Evolutionary conservation across 1,140 invertebrate genomes (phyloP), one percentile per base, ranked within the genome.

Genomic region (Physella acuta): DNA sequence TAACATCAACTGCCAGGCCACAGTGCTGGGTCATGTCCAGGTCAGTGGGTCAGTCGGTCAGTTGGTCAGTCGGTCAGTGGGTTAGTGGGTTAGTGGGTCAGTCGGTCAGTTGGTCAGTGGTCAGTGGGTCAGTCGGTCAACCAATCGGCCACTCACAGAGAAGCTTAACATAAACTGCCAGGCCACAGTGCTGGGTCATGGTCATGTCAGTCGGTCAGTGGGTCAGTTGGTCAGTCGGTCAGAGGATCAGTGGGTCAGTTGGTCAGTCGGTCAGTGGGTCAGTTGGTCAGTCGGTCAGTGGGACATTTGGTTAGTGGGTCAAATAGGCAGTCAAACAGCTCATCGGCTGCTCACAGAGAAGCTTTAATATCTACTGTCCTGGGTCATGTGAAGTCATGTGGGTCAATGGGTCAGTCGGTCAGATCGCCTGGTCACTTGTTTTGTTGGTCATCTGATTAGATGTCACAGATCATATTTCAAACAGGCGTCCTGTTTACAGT

Each of bases 11-110:
- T 26, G 24, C 24, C 30, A 34, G 34, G 33, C 58, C 34, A 67
- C 65, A 14, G 55, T 58, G 30, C 65, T 67, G 20, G 65, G 65
- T 5, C 65, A 67, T 53, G 17, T 67, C 3, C 65, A 67, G 65
- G 65, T 67, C 20, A 8, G 60, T 44, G 11, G 24, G 52, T 11
- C 39, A 44, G 8, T 44, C n/a, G n/a, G n/a, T n/a, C n/a, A n/a
- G n/a, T n/a, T n/a, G n/a, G n/a, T n/a, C n/a, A n/a, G n/a, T n/a
- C n/a, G n/a, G n/a, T n/a, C n/a, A n/a, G n/a, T n/a, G n/a, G n/a
- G n/a, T n/a, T n/a, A n/a, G n/a, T n/a, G n/a, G n/a, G n/a, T n/a
- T n/a, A n/a, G n/a, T n/a, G n/a, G n/a, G n/a, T 67, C 31, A 20
- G 14, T 34, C 44, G 30, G 52, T 67, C 16, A 53, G 65, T 5